phyloP scores from a whole-genome alignment of 1,140 invertebrate genomes.

The Cotesia chilonis region DNA sequence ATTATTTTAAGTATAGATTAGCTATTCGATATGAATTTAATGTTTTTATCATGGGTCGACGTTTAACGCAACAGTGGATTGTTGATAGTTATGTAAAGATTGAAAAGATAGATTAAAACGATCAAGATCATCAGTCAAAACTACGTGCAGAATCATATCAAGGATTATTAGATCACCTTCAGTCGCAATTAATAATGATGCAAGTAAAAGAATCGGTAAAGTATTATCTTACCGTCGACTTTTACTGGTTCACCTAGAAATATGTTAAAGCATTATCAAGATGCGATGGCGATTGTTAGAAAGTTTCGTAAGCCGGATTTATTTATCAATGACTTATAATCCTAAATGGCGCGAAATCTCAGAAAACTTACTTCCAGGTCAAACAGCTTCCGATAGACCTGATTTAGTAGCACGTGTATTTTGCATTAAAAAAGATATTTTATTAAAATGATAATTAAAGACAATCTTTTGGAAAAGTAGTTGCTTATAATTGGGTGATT shows the following conservation, averaged over 20 bases:
- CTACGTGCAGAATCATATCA: slow-evolving; percentile 20
- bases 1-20: slow-evolving; percentile 20
- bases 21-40: slow-evolving; percentile 22
- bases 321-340: slow-evolving; percentile 29
- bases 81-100: slow-evolving; percentile 29
- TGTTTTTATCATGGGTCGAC: slow-evolving; percentile 13
- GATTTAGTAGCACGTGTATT: slow-evolving; percentile 41
- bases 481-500: slow-evolving; percentile 14
- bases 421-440: slow-evolving; percentile 29
- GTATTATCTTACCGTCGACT: slow-evolving; percentile 52
- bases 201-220: slow-evolving; percentile 32
- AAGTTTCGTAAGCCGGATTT: slow-evolving; percentile 60
- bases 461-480: slow-evolving; percentile 16
- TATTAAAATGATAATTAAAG: slow-evolving; percentile 25
- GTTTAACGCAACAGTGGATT: slow-evolving; percentile 25
- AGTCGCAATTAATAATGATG: slow-evolving; percentile 13
- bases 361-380: too few species aligned
- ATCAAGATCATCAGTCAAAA: slow-evolving; percentile 13
- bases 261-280: slow-evolving; percentile 59
- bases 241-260: slow-evolving; percentile 55
- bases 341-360: too few species aligned
- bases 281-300: slow-evolving; percentile 60
- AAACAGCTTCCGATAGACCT: too few species aligned
- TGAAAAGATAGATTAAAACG: slow-evolving; percentile 26
- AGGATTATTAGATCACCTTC: background rate